A percentile compares a stretch with the other conserved stretches of the same genome.
These are phyloP conservation scores for Blastobasis lacticolella DNA, from an alignment of 2,888 invertebrate species.

Conservation along the genomic window DNA sequence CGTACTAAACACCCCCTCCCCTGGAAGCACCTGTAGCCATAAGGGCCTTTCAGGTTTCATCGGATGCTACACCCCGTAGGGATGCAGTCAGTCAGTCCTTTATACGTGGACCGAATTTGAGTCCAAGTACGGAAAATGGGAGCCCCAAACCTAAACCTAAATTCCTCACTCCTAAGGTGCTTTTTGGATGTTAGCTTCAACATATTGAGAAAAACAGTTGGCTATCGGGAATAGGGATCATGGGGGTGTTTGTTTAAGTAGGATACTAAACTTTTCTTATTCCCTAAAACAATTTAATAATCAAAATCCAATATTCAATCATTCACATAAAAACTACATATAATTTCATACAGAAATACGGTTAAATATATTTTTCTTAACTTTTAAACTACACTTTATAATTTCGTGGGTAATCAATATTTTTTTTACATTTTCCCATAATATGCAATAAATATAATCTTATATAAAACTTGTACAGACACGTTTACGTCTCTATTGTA, in stretches of 20 bases:
- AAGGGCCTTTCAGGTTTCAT: no score
- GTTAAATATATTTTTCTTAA: slow-evolving; percentile 72
- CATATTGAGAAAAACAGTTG: no score
- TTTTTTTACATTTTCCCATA: slow-evolving; percentile 67
- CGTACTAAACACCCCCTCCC: no score
- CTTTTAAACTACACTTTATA: slow-evolving; percentile 61
- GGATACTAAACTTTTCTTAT: slow-evolving; percentile 42
- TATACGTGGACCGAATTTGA: no score
- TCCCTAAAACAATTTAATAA: slow-evolving; percentile 67
- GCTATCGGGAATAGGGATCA: no score
- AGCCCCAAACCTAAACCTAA: no score
- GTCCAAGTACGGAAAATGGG: no score
- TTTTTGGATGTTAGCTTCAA: neutral
- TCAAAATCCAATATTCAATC: slow-evolving; percentile 68
- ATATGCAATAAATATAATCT: slow-evolving; percentile 64
- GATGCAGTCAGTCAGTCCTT: no score
- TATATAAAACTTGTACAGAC: slow-evolving; percentile 55
- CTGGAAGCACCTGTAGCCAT: no score
- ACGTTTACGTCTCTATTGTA: slow-evolving; percentile 44
- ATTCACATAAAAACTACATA: slow-evolving; percentile 74
- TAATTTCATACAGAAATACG: slow-evolving; percentile 75
- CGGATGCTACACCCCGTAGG: no score
- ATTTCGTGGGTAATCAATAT: slow-evolving; percentile 51
- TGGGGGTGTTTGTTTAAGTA: no score
- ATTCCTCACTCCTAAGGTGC: no score